These are phyloP conservation scores for Dinoponera quadriceps DNA, from an alignment of 1,140 invertebrate genomes.

Conservation along the genomic window DNA sequence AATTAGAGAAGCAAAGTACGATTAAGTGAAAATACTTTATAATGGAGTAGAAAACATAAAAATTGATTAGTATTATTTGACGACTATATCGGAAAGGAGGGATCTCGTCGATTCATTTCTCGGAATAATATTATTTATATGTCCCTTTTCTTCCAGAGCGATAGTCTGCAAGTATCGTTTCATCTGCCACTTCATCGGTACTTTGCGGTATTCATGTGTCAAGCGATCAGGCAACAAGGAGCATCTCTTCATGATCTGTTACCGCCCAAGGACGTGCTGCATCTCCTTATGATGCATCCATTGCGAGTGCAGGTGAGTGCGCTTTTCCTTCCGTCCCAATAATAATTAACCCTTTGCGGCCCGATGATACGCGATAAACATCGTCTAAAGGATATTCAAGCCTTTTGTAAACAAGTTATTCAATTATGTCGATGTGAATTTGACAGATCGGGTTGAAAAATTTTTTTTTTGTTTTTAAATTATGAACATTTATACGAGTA, in stretches of 20 bases:
- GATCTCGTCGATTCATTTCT: conserved; percentile 5
- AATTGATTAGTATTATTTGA: too few species aligned
- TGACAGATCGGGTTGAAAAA: too few species aligned
- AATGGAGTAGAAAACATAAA: too few species aligned
- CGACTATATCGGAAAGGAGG: too few species aligned
- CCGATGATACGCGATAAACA: not conserved
- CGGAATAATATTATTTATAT: conserved; percentile 3
- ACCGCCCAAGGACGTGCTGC: conserved; percentile 91
- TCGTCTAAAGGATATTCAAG: not conserved
- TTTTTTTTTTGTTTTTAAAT: too few species aligned
- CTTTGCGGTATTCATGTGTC: conserved; percentile 96
- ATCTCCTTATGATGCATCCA: conserved; percentile 94
- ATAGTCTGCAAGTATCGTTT: conserved; percentile 95
- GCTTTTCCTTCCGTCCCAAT: not conserved
- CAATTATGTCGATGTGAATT: not conserved
- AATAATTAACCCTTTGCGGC: conserved; percentile 6
- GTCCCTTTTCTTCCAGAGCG: conserved; percentile 86
- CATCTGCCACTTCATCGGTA: conserved; percentile 98
- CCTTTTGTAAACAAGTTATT: not conserved
- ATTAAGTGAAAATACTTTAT: not conserved
- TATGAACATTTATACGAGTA: too few species aligned
- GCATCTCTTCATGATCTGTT: conserved; percentile 91
- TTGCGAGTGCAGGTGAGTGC: conserved; percentile 94
- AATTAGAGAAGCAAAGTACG: too few species aligned
- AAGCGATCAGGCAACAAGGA: conserved; percentile 94